Base-by-base conservation (phyloP, 2,888 invertebrate genomes). In the Piscicola geometra region DNA sequence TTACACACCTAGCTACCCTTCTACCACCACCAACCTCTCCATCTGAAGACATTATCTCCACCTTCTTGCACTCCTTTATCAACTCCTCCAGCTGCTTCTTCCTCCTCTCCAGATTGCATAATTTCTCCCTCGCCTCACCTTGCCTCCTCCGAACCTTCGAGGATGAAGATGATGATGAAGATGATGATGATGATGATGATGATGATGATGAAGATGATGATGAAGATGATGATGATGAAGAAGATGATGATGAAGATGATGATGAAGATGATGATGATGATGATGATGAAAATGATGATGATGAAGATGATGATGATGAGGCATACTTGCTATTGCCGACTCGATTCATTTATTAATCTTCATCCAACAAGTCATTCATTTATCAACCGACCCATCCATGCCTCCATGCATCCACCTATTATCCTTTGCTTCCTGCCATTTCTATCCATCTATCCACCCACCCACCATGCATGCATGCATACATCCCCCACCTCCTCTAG, bases 111-210 rank as follows among this genome's bases (percentile, higher is more conserved):
- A 87, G 82, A 30, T 84, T 83, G n/a, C 81, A 82, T 18, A 96
- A 87, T 68, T 91, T 90, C 41, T 90, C 89, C 79, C 91, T 89
- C 1, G 93, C 93, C 76, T 91, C 90, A 9, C 90, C 87, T 81
- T 93, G 91, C 78, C 92, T 92, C 32, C 90, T 89, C 35, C 94
- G 89, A 47, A 97, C 91, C 76, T 88, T 89, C 15, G 9, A 5
- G 15, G 41, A 41, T 9, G n/a, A n/a, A n/a, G 30, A 35, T 32
- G 32, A 33, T 33, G 69, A 69, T 69, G 33, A 69, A 28, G 69
- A 69, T 69, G 69, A 69, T 69, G 69, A 69, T 28, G 69, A 69
- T 28, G 69, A 69, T 32, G 69, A 69, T 69, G 69, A 32, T 69
- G 69, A 69, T 32, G 30, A 69, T 69, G 69, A 69, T 69, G 33